Evolutionary conservation across 2,113 vertebrate species (phyloP).

Genomic region (Mandrillus leucophaeus): DNA sequence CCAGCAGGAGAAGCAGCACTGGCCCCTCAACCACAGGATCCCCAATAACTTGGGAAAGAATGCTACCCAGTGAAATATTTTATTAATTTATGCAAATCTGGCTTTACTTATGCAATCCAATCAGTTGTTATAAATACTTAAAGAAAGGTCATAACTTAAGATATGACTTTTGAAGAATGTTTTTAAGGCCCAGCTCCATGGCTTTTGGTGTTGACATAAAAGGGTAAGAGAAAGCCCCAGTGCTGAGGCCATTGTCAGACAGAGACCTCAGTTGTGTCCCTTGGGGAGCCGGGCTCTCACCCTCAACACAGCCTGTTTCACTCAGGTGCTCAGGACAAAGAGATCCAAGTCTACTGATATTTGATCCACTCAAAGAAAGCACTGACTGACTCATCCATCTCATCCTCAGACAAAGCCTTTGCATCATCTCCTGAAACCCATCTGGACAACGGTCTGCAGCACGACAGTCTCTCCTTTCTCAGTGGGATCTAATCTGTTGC

Average conservation of each 20-base stretch:
- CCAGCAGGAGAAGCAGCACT: constrained; percentile 7
- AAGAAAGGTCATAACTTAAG: constrained; percentile 52
- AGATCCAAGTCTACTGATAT: background rate
- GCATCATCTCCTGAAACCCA: background rate
- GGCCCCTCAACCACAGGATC: constrained; percentile 3
- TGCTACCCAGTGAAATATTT: constrained; percentile 39
- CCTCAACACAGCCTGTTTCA: background rate
- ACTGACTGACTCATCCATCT: background rate
- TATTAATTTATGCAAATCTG: constrained; percentile 71
- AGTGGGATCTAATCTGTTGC: background rate
- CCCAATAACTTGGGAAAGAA: constrained; percentile 33
- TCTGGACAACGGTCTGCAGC: rapidly evolving
- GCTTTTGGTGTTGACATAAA: background rate
- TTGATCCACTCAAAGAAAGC: background rate
- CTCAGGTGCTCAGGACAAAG: background rate
- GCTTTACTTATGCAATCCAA: constrained; percentile 67
- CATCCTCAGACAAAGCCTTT: background rate
- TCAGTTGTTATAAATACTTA: constrained; percentile 57
- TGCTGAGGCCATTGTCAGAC: rapidly evolving
- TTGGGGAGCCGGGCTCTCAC: background rate
- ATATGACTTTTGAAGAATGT: background rate
- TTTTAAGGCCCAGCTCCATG: constrained; percentile 54
- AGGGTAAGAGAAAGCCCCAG: background rate
- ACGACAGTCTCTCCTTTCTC: background rate
- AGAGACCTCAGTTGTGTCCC: background rate